These are phyloP conservation scores for Holacanthus passer DNA, from an alignment of 2,113 vertebrate genomes.

Conservation along the genomic window DNA sequence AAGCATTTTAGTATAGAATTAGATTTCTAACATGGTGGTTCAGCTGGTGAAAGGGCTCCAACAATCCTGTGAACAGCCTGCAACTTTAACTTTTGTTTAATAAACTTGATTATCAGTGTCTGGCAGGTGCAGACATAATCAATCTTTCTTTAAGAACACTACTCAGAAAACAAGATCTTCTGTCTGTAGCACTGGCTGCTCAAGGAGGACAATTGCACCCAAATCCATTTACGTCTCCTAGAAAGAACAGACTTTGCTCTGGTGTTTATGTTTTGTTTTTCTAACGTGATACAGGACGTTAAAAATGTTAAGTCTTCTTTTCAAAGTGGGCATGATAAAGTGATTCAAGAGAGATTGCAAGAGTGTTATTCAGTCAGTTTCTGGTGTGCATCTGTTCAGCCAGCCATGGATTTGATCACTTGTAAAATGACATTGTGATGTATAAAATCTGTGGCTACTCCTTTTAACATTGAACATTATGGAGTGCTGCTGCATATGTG, in stretches of 20 bases:
- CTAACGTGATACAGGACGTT: background rate
- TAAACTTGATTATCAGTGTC: conserved; percentile 32
- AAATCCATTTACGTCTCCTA: background rate
- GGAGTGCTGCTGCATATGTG: background rate
- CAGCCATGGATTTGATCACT: background rate
- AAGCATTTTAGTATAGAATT: background rate
- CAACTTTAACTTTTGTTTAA: conserved; percentile 6
- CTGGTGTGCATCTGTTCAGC: background rate
- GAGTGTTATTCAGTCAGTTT: background rate
- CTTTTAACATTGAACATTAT: too few relatives aligned
- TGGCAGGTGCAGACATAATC: conserved; percentile 29
- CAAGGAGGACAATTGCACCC: background rate
- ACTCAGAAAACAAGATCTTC: background rate
- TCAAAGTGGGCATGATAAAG: background rate
- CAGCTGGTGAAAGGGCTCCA: background rate
- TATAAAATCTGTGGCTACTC: too few relatives aligned
- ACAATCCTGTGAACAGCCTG: background rate
- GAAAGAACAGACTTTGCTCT: background rate
- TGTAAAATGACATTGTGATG: background rate
- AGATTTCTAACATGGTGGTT: background rate
- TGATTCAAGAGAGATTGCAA: background rate
- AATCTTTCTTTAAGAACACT: background rate
- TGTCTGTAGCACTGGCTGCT: background rate
- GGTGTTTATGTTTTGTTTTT: background rate
- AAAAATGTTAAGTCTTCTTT: background rate